Evolutionary conservation across 2,888 invertebrate species (phyloP), one percentile per base, ranked within the genome.

Genomic region (Zootermopsis nevadensis): DNA sequence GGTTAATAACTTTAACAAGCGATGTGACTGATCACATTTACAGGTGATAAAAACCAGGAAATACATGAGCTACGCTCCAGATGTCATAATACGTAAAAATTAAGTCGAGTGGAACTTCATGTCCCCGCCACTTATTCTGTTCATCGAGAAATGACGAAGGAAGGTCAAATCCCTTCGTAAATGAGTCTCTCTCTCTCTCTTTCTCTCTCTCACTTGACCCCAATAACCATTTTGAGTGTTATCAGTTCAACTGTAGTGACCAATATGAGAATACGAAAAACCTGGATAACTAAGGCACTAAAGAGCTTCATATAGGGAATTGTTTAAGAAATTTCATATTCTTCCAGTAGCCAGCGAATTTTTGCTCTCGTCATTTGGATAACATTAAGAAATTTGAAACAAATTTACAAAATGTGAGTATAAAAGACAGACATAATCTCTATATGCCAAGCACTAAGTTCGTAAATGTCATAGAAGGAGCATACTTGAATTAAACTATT

Each of bases 81-180:
- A 60, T 60, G 27, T 6, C 60, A 12, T 27, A n/a, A 27, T 60
- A 27, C 15, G 60, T n/a, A 60, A 27, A 27, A 12, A 27, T n/a
- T 27, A 60, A 48, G 60, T 60, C n/a, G 60, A 60, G 60, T 60
- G 60, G 60, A 60, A 60, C n/a, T 27, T n/a, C n/a, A 15, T 27
- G 60, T 27, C 60, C n/a, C 60, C 8, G n/a, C 27, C 60, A 60
- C 60, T 60, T 60, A 60, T 60, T 60, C 60, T 60, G 60, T 60
- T 60, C 60, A 60, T 60, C 60, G 60, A 60, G n/a, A 60, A 8
- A 60, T 3, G 60, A 60, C 60, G 48, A 19, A 27, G 7, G 60
- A 6, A 60, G 60, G 60, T 60, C 60, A 60, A 60, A n/a, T 60
- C n/a, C 60, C 60, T 2, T 27, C 2, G 55, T 55, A 55, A 55